These are phyloP conservation scores for Nannobrachium achirus DNA, from an alignment of 2,113 vertebrate genomes.

Conservation along the genomic window DNA sequence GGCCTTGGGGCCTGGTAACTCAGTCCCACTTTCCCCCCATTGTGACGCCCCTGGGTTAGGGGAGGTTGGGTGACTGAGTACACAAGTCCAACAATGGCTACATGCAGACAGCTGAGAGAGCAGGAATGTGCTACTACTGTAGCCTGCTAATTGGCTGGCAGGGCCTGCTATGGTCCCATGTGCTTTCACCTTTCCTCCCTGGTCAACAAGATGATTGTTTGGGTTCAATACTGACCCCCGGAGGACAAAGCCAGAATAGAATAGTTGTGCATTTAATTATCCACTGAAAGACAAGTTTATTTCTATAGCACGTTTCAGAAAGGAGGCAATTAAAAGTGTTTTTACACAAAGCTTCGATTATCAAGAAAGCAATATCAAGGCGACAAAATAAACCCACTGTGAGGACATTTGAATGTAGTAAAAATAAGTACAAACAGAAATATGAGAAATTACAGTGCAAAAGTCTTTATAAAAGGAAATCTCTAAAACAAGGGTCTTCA, in stretches of 20 bases:
- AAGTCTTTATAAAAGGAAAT: no score
- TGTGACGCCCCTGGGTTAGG: no score
- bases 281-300: conserved; percentile 17
- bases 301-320: not conserved
- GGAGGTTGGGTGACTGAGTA: conserved; percentile 20
- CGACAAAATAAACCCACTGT: no score
- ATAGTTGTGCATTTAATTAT: conserved; percentile 50
- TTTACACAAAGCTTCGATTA: no score
- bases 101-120: conserved; percentile 65
- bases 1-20: no score
- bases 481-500: no score
- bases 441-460: no score
- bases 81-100: conserved; percentile 27
- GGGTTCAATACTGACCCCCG: conserved; percentile 22
- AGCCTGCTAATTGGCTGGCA: conserved; percentile 65
- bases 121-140: conserved; percentile 64
- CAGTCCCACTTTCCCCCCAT: no score
- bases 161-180: conserved; percentile 50
- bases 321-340: no score
- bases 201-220: conserved; percentile 43
- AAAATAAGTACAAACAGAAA: no score
- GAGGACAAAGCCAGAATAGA: conserved; percentile 29
- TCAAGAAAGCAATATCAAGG: no score
- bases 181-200: conserved; percentile 48
- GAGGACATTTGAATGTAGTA: no score